Percentiles rank a stretch among this genome's conserved stretches.
Conservation (phyloP, 2,113 vertebrate species). For the Ovibos moschatus region DNA sequence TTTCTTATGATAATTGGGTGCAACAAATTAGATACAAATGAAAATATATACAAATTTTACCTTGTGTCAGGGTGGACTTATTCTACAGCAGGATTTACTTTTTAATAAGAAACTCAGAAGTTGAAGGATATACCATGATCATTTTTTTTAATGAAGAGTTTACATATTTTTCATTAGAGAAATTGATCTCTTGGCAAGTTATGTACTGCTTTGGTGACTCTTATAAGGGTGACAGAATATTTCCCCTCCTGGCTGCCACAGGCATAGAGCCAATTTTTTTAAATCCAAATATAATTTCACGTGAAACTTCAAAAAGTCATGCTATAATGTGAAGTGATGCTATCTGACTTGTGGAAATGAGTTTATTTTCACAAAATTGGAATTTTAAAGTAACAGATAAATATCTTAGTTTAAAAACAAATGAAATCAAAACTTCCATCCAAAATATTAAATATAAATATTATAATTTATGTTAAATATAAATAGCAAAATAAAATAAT, state of each 20-base stretch:
- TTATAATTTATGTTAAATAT: not conserved
- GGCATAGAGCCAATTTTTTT: not conserved
- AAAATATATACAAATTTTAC: not conserved
- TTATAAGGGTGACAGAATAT: not conserved
- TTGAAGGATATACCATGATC: not conserved
- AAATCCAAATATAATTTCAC: not conserved
- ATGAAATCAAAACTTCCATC: not conserved
- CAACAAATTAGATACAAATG: not conserved
- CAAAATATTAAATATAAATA: not conserved
- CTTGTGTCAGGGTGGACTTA: not conserved
- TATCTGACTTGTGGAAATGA: not conserved
- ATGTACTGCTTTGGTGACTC: not conserved
- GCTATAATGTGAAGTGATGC: not conserved
- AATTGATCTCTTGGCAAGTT: constrained; percentile 36
- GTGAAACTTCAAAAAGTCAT: not conserved
- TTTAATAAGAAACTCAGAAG: not conserved
- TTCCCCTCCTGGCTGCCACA: not conserved
- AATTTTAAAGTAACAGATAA: not conserved
- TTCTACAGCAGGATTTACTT: not conserved
- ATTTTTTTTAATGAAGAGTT: not conserved
- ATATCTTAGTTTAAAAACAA: not conserved
- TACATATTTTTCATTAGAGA: constrained; percentile 36
- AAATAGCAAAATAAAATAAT: not conserved
- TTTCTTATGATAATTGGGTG: not conserved
- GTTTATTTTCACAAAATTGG: not conserved